Conservation (phyloP, 2,113 vertebrate genomes). For the Menidia beryllina region DNA sequence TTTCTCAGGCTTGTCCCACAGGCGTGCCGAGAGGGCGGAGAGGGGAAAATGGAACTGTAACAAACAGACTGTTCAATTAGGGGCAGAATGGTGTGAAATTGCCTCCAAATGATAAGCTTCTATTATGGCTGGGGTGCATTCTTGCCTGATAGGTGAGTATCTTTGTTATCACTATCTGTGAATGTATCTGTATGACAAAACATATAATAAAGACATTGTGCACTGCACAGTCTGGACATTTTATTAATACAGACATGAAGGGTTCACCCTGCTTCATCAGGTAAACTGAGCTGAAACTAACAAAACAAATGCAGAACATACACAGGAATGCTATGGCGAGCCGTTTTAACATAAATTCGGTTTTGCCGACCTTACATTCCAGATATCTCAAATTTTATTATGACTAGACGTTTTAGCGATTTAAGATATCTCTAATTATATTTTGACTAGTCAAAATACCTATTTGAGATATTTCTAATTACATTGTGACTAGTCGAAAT, state of each 20-base stretch:
- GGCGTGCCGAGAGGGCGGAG: conserved; percentile 74
- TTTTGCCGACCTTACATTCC: no score
- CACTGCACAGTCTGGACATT: conserved; percentile 32
- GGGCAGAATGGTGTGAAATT: conserved; percentile 85
- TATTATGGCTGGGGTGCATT: conserved; percentile 75
- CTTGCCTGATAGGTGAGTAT: conserved; percentile 75
- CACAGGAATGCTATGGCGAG: background rate
- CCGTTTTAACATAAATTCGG: no score
- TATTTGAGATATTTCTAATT: no score
- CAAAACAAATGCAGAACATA: background rate
- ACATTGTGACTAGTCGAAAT: no score
- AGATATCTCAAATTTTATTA: no score
- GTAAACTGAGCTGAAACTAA: background rate
- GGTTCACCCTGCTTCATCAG: conserved; percentile 7
- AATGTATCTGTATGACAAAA: conserved; percentile 57
- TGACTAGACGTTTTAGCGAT: no score
- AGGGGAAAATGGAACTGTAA: conserved; percentile 81
- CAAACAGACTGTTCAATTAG: conserved; percentile 88
- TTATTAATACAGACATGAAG: conserved; percentile 22
- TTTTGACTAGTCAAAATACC: no score
- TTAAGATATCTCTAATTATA: no score
- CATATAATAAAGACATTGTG: conserved; percentile 27
- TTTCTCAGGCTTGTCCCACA: conserved; percentile 85
- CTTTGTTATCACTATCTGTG: conserved; percentile 51
- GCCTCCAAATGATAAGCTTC: conserved; percentile 85